Base-by-base conservation (phyloP, 2,888 invertebrate species). In the Ennomos fuscantarius region DNA sequence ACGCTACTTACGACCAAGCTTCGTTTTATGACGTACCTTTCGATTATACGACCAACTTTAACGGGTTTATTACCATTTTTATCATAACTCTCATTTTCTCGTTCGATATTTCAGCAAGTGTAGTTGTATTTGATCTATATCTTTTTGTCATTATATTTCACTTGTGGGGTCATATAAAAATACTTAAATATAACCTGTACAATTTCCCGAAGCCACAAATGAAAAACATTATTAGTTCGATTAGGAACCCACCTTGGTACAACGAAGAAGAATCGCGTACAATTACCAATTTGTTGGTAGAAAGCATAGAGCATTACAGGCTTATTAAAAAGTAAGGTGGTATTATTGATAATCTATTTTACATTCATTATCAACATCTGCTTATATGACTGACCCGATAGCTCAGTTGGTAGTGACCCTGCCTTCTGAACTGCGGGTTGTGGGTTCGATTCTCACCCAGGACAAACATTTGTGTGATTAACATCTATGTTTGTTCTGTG, bases 111-210 rank as follows among this genome's bases (percentile, higher is more conserved):
- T 31, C 36, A 10, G 2, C 9, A 13, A 11, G 24, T 8, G 3
- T 35, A 10, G 8, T n/a, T 36, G 9, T 51, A 8, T 1, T 44
- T 8, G 51, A 51, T 13, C 12, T 37, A 6, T 44, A 44, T 24
- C 13, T 37, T 0, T 52, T 10, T 31, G n/a, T 39, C 8, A 33
- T 45, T 6, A 9, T 45, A 5, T 45, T 52, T 34, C 36, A 52
- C 13, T 33, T 52, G 10, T 52, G 45, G 45, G 52, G 52, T 9
- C 52, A 52, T 33, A 8, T 52, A 11, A 52, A 52, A 39, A 45
- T 52, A 9, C 45, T 52, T 1, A 44, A 33, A 12, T 10, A 45
- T 15, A 52, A 52, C 11, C 34, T 52, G 11, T 11, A 6, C 13
- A 33, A 9, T 9, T 45, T 44, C 11, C 52, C 52, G 8, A 52